Evolutionary conservation across 2,888 invertebrate species (phyloP).

Genomic region (Teinopalpus imperialis): DNA sequence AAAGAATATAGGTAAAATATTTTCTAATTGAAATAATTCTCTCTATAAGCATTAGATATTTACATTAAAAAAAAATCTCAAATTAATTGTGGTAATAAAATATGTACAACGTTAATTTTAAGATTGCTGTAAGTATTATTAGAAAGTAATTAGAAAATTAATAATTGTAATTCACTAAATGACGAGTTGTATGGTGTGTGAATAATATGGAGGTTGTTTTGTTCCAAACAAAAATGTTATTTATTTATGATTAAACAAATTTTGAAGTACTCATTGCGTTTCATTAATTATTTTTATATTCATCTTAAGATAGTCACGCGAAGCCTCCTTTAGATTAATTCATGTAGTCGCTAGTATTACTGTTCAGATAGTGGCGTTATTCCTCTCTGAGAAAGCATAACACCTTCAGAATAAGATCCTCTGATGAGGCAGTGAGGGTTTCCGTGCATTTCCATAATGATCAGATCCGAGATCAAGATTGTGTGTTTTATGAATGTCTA

Average conservation of each 20-base stretch:
- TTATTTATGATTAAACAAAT: conserved; percentile 81
- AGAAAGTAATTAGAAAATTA: conserved; percentile 77
- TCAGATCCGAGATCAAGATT: no score
- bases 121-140: conserved; percentile 82
- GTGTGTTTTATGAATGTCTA: no score
- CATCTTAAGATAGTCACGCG: no score
- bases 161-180: conserved; percentile 76
- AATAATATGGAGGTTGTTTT: conserved; percentile 80
- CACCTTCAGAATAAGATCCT: no score
- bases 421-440: no score
- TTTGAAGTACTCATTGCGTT: conserved; percentile 67
- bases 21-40: conserved; percentile 72
- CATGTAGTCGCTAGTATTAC: no score
- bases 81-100: conserved; percentile 78
- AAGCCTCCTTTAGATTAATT: no score
- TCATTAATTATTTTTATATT: conserved; percentile 29
- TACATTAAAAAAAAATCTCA: conserved; percentile 73
- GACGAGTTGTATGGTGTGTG: conserved; percentile 76
- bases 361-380: no score
- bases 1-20: conserved; percentile 44
- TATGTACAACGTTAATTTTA: conserved; percentile 77
- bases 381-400: no score
- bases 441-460: no score
- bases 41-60: conserved; percentile 75
- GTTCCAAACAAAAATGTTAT: conserved; percentile 81